Evolutionary conservation across 2,888 invertebrate genomes (phyloP).

Genomic region (Tethea ocularis): DNA sequence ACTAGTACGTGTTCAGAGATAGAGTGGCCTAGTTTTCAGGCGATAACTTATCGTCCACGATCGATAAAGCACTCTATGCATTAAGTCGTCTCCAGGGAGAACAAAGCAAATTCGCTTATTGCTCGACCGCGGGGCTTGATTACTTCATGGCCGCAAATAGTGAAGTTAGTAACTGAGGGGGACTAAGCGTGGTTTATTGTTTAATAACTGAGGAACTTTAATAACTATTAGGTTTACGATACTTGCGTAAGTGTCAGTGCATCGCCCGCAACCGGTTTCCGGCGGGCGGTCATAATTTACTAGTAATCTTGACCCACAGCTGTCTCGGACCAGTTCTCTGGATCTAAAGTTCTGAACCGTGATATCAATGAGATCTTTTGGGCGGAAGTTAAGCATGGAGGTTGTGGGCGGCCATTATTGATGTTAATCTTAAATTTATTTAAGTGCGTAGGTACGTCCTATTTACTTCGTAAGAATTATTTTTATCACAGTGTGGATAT

Average conservation of each 20-base stretch:
- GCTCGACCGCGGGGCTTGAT: constrained; percentile 23
- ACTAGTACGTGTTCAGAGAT: constrained; percentile 54
- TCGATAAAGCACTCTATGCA: constrained; percentile 67
- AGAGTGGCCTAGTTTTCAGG: constrained; percentile 69
- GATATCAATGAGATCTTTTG: constrained; percentile 50
- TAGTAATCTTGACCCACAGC: constrained; percentile 80
- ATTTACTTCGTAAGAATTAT: not conserved
- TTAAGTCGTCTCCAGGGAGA: constrained; percentile 28
- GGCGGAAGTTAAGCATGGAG: constrained; percentile 51
- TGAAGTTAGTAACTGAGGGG: constrained; percentile 13
- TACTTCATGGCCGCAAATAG: constrained; percentile 34
- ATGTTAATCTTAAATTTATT: constrained; percentile 19
- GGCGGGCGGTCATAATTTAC: constrained; percentile 61
- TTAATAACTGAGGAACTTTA: constrained; percentile 34
- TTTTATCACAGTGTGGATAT: not conserved
- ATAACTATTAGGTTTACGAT: constrained; percentile 42
- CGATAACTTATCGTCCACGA: constrained; percentile 71
- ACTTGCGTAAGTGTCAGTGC: constrained; percentile 60
- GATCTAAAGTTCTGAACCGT: constrained; percentile 48
- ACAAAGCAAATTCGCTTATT: constrained; percentile 30
- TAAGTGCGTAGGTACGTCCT: not conserved
- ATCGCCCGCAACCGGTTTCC: constrained; percentile 69
- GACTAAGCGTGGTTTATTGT: constrained; percentile 36
- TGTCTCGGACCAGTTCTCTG: constrained; percentile 62
- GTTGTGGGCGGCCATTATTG: constrained; percentile 44